Conservation (phyloP, 2,888 invertebrate species). For the Pollenia griseotomentosa region DNA sequence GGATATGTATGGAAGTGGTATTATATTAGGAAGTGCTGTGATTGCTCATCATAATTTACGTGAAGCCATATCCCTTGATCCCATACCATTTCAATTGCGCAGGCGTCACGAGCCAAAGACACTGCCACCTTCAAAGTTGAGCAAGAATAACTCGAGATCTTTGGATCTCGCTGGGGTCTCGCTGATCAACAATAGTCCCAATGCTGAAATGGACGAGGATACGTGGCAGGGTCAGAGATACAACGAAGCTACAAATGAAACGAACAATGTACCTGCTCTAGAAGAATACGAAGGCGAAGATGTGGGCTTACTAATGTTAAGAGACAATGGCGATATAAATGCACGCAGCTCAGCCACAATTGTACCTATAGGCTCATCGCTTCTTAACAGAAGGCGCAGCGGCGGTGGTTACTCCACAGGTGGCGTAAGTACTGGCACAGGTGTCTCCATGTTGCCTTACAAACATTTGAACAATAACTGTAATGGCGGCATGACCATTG, state of each 20-base stretch:
- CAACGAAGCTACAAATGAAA: constrained; percentile 67
- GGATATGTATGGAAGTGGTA: constrained; percentile 75
- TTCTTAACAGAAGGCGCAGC: constrained; percentile 77
- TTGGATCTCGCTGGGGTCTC: constrained; percentile 81
- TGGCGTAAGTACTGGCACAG: constrained; percentile 52
- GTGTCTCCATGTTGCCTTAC: constrained; percentile 74
- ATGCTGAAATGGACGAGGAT: constrained; percentile 46
- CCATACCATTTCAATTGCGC: constrained; percentile 85
- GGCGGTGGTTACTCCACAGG: constrained; percentile 59
- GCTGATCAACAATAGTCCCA: constrained; percentile 71
- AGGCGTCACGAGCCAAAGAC: constrained; percentile 80
- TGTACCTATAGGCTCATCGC: constrained; percentile 76
- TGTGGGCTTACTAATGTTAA: constrained; percentile 78
- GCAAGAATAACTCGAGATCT: constrained; percentile 83
- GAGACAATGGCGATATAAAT: constrained; percentile 80
- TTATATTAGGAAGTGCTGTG: constrained; percentile 74
- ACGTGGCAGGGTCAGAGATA: constrained; percentile 60
- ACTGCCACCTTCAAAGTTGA: constrained; percentile 81
- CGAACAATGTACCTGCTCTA: constrained; percentile 67
- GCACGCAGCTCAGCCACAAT: constrained; percentile 74
- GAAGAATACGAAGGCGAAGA: constrained; percentile 80
- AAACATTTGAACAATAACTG: constrained; percentile 84
- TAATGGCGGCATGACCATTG: constrained; percentile 83
- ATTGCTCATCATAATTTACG: constrained; percentile 81
- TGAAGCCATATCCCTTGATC: constrained; percentile 88